Evolutionary conservation across 2,113 vertebrate genomes (phyloP).

Genomic region (Chloropsis hardwickii): DNA sequence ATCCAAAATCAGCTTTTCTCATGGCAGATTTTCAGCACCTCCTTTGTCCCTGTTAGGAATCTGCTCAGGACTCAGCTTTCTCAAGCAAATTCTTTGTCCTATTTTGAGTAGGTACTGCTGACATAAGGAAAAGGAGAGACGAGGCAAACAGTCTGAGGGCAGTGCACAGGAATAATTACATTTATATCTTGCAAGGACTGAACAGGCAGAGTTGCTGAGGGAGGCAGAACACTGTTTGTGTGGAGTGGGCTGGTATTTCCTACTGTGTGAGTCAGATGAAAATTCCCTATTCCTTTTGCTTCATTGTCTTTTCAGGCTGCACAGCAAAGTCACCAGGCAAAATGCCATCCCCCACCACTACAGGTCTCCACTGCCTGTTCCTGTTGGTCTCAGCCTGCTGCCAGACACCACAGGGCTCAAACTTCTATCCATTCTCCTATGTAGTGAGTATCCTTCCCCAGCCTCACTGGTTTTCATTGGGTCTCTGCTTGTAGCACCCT

Average conservation of each 20-base stretch:
- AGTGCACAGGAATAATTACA: neutral
- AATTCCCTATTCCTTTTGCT: neutral
- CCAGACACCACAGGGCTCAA: neutral
- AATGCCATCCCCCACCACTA: conserved; percentile 29
- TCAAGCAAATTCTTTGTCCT: neutral
- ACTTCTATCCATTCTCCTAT: neutral
- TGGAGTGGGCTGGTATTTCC: neutral
- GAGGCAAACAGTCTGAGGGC: neutral
- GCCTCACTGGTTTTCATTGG: neutral
- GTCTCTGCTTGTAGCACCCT: neutral
- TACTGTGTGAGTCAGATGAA: neutral
- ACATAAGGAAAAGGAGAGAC: neutral
- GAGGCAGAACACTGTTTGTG: neutral
- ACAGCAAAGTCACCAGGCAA: neutral
- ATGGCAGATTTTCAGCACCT: neutral
- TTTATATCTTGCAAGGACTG: neutral
- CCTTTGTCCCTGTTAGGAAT: neutral
- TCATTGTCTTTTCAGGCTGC: conserved; percentile 50
- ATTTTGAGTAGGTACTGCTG: neutral
- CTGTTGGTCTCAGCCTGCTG: conserved; percentile 31
- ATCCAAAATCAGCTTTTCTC: neutral
- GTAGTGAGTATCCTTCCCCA: conserved; percentile 64
- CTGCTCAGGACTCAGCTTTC: neutral
- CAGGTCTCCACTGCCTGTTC: conserved; percentile 27
- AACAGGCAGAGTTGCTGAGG: neutral